Base-by-base conservation (phyloP, 2,888 invertebrate genomes). In the Alloscopus bannaensis region DNA sequence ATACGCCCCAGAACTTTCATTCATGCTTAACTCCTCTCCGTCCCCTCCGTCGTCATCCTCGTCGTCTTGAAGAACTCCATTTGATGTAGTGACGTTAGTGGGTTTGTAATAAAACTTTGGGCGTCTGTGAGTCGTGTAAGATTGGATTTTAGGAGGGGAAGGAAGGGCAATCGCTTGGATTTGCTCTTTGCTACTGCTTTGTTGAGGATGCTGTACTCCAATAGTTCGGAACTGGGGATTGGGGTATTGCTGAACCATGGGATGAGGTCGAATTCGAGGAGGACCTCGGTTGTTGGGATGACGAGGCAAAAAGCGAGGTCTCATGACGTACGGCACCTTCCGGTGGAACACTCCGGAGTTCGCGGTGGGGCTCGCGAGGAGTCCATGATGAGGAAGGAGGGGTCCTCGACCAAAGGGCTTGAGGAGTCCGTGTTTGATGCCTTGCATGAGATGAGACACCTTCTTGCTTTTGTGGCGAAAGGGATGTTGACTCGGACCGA, bases 101-200 rank as follows among this genome's bases (percentile, higher is more conserved):
- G 64, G 57, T n/a, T 66, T 75, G 36, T 59, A 75, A 22, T 42
- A 75, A 50, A 75, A 75, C 29, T 59, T 57, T 4, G 75, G 73
- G 6, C 36, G 11, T 24, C 36, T 57, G 13, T 57, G 28, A 28
- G 16, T 29, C 20, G 28, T 45, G 20, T n/a, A 6, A 22, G 59
- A 18, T n/a, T 36, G 24, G 1, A 50, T 20, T n/a, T 26, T 13
- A 18, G 26, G 40, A 26, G 22, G 13, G 3, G 16, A 13, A 11
- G 59, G 31, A 8, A 29, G 57, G 3, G 57, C 57, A 31, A 59
- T 24, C 2, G 31, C 1, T 3, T 31, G 29, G 20, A 29, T 11
- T n/a, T 59, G 20, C n/a, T 59, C 29, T 59, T 11, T 28, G 22
- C 59, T 59, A 20, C 31, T 36, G n/a, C n/a, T n/a, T n/a, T n/a